phyloP scores from a whole-genome alignment of 1,140 invertebrate genomes.

The Rhyacophila brunnea region DNA sequence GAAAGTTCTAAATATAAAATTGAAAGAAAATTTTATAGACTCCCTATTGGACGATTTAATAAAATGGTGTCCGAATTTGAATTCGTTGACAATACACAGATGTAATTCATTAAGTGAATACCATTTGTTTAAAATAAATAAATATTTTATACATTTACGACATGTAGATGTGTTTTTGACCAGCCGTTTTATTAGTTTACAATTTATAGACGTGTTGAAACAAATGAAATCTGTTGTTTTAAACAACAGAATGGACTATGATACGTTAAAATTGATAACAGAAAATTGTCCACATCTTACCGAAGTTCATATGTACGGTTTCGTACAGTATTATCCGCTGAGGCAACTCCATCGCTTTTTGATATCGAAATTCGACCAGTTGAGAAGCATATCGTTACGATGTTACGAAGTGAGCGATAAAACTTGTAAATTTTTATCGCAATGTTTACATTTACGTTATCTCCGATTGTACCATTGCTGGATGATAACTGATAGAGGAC shows the following conservation, averaged over 20 bases:
- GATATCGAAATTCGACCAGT: conserved; percentile 1
- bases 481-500: conserved; percentile 21
- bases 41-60: conserved; percentile 14
- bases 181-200: conserved; percentile 13
- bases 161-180: conserved; percentile 25
- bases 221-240: conserved; percentile 20
- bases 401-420: conserved; percentile 21
- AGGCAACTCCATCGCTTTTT: conserved; percentile 16
- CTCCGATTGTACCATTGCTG: conserved; percentile 25
- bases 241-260: conserved; percentile 23
- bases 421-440: conserved; percentile 9
- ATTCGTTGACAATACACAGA: conserved; percentile 14
- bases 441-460: conserved; percentile 5
- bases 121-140: conserved; percentile 13
- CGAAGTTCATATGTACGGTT: conserved; percentile 27
- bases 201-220: conserved; percentile 14
- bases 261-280: conserved; percentile 8
- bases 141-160: conserved; percentile 16
- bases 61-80: conserved; percentile 9
- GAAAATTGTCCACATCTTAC: conserved; percentile 9
- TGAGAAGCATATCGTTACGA: conserved; percentile 14
- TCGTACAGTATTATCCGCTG: conserved; percentile 19
- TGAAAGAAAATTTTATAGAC: conserved; percentile 21
- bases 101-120: conserved; percentile 19
- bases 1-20: conserved; percentile 8